Evolutionary conservation across 2,113 vertebrate genomes (phyloP).

Genomic region (Gnathonemus longibarbis): DNA sequence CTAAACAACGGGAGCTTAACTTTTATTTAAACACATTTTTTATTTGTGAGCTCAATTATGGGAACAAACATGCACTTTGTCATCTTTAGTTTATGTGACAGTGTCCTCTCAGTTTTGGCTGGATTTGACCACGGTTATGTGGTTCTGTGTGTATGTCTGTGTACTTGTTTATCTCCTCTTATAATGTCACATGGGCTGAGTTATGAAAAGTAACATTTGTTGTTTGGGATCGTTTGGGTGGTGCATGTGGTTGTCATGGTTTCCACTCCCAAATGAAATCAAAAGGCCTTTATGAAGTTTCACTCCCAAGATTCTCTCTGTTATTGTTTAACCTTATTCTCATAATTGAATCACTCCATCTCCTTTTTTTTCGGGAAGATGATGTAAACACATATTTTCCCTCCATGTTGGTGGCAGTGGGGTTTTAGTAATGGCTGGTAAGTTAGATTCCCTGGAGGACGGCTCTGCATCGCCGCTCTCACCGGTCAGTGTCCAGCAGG

Average conservation of each 20-base stretch:
- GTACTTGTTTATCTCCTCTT: neutral
- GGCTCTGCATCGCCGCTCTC: neutral
- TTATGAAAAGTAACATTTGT: conserved; percentile 2
- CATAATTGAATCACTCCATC: neutral
- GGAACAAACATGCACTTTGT: neutral
- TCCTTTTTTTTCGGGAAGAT: neutral
- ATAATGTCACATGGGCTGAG: neutral
- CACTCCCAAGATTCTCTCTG: neutral
- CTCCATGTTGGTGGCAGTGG: neutral
- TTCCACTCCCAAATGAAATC: neutral
- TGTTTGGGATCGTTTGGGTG: neutral
- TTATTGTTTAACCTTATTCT: neutral
- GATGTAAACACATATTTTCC: neutral
- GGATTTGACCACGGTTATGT: neutral
- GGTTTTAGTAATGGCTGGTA: neutral
- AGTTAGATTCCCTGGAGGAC: neutral
- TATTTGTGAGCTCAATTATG: neutral
- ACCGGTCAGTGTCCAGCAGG: neutral
- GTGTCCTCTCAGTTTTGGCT: neutral
- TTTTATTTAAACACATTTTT: neutral
- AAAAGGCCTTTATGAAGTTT: neutral
- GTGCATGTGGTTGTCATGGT: conserved; percentile 12
- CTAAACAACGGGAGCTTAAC: neutral
- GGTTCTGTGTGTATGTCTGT: neutral
- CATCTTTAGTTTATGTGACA: neutral